Evolutionary conservation across 2,113 vertebrate species (phyloP).

Genomic region (Etia nguti): DNA sequence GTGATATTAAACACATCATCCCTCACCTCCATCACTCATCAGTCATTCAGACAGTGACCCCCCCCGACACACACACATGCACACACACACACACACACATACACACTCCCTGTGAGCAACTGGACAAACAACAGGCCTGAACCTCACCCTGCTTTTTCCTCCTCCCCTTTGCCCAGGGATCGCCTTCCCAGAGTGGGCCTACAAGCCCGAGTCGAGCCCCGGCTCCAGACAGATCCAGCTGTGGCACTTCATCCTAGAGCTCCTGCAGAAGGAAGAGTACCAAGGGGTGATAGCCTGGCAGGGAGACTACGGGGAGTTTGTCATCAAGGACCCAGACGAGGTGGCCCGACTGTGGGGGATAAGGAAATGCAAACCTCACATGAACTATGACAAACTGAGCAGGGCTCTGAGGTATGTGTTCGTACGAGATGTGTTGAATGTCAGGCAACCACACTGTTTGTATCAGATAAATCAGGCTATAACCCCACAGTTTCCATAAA

Average conservation of each 20-base stretch:
- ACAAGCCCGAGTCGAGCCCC: constrained; percentile 88
- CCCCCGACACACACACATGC: not conserved
- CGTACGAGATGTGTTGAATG: not conserved
- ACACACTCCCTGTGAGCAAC: not conserved
- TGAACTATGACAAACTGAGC: constrained; percentile 94
- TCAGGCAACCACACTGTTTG: not conserved
- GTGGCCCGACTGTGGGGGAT: constrained; percentile 87
- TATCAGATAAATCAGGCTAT: constrained; percentile 28
- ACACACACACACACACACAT: not conserved
- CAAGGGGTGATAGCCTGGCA: constrained; percentile 89
- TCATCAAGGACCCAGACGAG: constrained; percentile 90
- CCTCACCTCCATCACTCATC: constrained; percentile 65
- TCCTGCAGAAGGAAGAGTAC: constrained; percentile 90
- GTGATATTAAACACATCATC: constrained; percentile 73
- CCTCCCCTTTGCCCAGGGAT: constrained; percentile 71
- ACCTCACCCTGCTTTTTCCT: constrained; percentile 43
- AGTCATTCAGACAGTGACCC: constrained; percentile 57
- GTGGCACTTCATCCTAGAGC: constrained; percentile 90
- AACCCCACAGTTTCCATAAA: constrained; percentile 19
- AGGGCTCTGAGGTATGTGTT: constrained; percentile 80
- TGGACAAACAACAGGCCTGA: constrained; percentile 55
- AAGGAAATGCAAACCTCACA: constrained; percentile 89
- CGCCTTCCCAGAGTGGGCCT: constrained; percentile 92
- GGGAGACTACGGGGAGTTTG: constrained; percentile 90
- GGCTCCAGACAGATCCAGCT: constrained; percentile 84